Conservation (phyloP, 2,797 vertebrate genomes). For the Sebastes kiyomatsui region DNA sequence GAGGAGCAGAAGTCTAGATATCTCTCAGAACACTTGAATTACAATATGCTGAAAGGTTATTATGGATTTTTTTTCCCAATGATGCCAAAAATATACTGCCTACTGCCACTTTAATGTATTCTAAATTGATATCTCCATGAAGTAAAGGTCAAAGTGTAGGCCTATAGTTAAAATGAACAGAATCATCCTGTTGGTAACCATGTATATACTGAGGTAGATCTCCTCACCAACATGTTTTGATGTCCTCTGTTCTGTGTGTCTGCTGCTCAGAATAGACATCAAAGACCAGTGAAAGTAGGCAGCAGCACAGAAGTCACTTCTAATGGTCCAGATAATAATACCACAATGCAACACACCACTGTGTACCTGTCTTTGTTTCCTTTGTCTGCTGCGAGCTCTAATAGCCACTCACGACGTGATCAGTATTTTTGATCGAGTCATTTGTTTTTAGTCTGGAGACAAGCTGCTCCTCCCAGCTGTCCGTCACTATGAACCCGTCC, state of each 20-base stretch:
- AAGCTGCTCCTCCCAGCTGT: slow-evolving; percentile 31
- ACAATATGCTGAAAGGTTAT: too few species aligned
- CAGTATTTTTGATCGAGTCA: slow-evolving; percentile 35
- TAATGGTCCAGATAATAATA: slow-evolving; percentile 38
- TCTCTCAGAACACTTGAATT: too few species aligned
- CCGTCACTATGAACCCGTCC: slow-evolving; percentile 18
- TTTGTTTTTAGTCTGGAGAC: slow-evolving; percentile 55
- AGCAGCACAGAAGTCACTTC: slow-evolving; percentile 30
- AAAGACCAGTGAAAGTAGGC: slow-evolving; percentile 45
- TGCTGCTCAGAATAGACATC: slow-evolving; percentile 49
- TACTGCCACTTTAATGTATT: neutral
- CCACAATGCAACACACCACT: slow-evolving; percentile 12
- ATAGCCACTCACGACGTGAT: slow-evolving; percentile 31
- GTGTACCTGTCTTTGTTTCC: slow-evolving; percentile 41
- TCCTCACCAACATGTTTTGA: neutral
- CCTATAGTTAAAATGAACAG: neutral
- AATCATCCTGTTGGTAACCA: neutral
- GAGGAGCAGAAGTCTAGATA: too few species aligned
- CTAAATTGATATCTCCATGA: neutral
- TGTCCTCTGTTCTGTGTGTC: slow-evolving; percentile 12
- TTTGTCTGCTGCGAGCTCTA: slow-evolving; percentile 35
- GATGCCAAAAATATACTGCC: too few species aligned
- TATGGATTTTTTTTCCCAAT: too few species aligned
- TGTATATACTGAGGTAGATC: neutral
- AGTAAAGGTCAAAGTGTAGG: neutral